These are phyloP conservation scores for Gambelia wislizenii DNA, from an alignment of 2,797 vertebrate genomes.

Conservation along the genomic window DNA sequence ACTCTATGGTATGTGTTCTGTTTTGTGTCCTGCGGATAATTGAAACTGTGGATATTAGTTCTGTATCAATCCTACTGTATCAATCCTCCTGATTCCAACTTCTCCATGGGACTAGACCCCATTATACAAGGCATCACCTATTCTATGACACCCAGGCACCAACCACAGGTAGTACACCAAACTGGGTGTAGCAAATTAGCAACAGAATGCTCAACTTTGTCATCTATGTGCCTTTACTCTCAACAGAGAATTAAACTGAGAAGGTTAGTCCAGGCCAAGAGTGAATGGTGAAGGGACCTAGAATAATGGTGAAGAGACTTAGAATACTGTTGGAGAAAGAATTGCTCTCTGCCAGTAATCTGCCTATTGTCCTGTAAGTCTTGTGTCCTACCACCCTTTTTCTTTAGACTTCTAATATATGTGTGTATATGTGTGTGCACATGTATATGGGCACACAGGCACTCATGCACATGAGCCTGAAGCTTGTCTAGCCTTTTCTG, in stretches of 20 bases:
- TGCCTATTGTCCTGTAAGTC: neutral
- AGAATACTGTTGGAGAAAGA: neutral
- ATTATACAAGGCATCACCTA: neutral
- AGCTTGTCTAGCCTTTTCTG: neutral
- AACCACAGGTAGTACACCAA: too few species aligned
- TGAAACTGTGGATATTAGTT: too few species aligned
- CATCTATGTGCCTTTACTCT: neutral
- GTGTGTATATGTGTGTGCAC: too few species aligned
- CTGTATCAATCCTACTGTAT: too few species aligned
- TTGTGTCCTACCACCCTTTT: neutral
- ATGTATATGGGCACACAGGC: neutral
- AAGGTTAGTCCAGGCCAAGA: neutral
- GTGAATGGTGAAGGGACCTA: too few species aligned
- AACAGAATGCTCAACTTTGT: neutral
- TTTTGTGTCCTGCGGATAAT: too few species aligned
- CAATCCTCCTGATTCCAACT: neutral
- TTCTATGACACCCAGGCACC: neutral
- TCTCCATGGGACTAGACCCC: too few species aligned
- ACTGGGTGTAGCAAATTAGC: neutral
- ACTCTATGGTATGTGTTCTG: too few species aligned
- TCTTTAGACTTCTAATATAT: neutral
- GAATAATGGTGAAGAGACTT: too few species aligned
- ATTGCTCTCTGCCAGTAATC: neutral
- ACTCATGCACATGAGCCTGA: neutral
- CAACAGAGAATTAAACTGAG: neutral